A percentile compares a stretch with the other conserved stretches of the same genome.
Conservation (phyloP, 23 tunicate genomes). For the Corella eumyota region DNA sequence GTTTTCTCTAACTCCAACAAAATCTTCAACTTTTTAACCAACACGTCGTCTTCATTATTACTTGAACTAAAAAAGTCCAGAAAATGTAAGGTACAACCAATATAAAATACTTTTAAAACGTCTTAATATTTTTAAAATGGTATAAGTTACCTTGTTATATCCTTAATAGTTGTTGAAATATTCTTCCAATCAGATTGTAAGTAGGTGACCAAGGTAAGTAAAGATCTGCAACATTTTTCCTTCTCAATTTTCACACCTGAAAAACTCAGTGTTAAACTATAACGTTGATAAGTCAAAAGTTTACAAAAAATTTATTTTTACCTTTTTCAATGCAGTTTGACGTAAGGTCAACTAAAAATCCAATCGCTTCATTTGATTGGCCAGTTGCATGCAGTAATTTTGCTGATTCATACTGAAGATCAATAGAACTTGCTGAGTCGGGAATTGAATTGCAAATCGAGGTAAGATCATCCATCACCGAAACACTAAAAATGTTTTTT, state of each 20-base stretch:
- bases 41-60: neutral
- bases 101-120: too few species aligned
- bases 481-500: neutral
- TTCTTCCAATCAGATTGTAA: constrained; percentile 83
- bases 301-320: too few species aligned
- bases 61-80: too few species aligned
- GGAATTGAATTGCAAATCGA: neutral
- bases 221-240: constrained; percentile 23
- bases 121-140: too few species aligned
- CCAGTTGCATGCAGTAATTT: constrained; percentile 47
- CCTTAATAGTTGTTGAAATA: constrained; percentile 33
- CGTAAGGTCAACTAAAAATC: constrained; percentile 31
- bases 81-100: too few species aligned
- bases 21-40: constrained; percentile 6
- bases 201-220: constrained; percentile 49
- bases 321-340: constrained; percentile 24
- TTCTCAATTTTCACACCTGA: constrained; percentile 21
- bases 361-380: too few species aligned
- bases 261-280: neutral
- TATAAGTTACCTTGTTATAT: constrained; percentile 24
- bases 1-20: constrained; percentile 17
- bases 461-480: neutral
- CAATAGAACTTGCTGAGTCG: neutral
- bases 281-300: neutral
- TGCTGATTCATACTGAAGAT: constrained; percentile 40